phyloP scores from a whole-genome alignment of 2,888 invertebrate genomes.

The Leptinotarsa rubiginosa region DNA sequence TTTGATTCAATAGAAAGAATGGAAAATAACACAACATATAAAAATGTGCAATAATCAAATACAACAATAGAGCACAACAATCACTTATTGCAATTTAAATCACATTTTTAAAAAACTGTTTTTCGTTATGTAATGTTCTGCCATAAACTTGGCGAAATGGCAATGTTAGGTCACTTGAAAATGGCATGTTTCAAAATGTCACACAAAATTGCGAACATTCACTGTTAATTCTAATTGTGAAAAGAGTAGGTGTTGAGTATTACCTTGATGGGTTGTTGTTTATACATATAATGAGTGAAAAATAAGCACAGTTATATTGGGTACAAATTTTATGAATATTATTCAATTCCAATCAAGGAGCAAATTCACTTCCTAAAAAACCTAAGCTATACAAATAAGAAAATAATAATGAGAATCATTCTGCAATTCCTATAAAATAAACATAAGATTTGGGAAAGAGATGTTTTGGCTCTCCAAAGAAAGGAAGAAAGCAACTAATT shows the following conservation, averaged over 20 bases:
- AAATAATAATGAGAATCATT: too few relatives aligned
- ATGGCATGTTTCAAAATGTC: constrained; percentile 20
- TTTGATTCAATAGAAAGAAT: constrained; percentile 20
- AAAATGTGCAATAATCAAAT: constrained; percentile 20
- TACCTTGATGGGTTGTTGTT: constrained; percentile 12
- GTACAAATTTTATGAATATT: constrained; percentile 14
- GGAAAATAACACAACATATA: constrained; percentile 33
- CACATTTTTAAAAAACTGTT: constrained; percentile 57
- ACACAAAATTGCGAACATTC: constrained; percentile 18
- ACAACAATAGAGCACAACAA: constrained; percentile 56
- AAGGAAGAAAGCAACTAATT: too few relatives aligned
- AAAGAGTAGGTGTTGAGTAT: constrained; percentile 21
- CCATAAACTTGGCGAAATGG: constrained; percentile 49
- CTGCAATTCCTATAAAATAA: too few relatives aligned
- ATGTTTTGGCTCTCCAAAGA: too few relatives aligned
- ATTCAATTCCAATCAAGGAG: not conserved
- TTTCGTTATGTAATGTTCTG: constrained; percentile 40
- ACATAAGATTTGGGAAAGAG: too few relatives aligned
- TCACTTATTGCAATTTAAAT: constrained; percentile 63
- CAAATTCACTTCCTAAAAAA: too few relatives aligned
- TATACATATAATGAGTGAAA: constrained; percentile 11
- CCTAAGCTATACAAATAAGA: too few relatives aligned
- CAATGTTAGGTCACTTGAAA: constrained; percentile 45
- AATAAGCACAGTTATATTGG: constrained; percentile 13
- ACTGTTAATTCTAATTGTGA: constrained; percentile 12